A percentile compares a stretch with the other conserved stretches of the same genome.
Evolutionary conservation across 2,888 invertebrate species (phyloP).

Genomic region (Altica lythri): DNA sequence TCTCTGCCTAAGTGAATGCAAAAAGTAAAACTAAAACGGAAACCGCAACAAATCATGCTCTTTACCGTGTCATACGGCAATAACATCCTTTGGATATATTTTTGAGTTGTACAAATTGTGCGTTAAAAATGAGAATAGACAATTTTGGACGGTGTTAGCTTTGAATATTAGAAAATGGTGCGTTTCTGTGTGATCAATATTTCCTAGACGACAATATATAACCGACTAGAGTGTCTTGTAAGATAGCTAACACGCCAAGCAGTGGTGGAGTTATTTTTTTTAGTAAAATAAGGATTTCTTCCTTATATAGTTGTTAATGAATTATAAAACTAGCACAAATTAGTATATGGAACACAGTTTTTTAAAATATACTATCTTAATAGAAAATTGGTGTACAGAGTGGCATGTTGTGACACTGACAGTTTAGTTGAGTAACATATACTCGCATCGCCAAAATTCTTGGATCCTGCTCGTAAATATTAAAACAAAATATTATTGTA

Average conservation of each 20-base stretch:
- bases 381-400: too few relatives aligned
- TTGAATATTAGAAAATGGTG: not conserved
- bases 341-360: too few relatives aligned
- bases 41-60: conserved; percentile 20
- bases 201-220: conserved; percentile 26
- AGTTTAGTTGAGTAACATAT: too few relatives aligned
- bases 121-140: conserved; percentile 10
- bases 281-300: not conserved
- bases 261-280: conserved; percentile 18
- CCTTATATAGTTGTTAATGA: not conserved
- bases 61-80: conserved; percentile 19
- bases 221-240: conserved; percentile 19
- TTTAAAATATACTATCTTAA: too few relatives aligned
- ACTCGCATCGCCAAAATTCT: too few relatives aligned
- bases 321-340: not conserved
- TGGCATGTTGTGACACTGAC: too few relatives aligned
- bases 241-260: conserved; percentile 19
- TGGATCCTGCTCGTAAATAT: too few relatives aligned
- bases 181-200: conserved; percentile 20
- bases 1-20: not conserved
- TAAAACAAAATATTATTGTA: too few relatives aligned
- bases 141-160: conserved; percentile 6
- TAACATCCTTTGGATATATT: conserved; percentile 6
- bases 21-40: conserved; percentile 4
- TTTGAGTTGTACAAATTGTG: conserved; percentile 12